Conservation (phyloP, 2,113 vertebrate species). For the Elephantulus edwardii region DNA sequence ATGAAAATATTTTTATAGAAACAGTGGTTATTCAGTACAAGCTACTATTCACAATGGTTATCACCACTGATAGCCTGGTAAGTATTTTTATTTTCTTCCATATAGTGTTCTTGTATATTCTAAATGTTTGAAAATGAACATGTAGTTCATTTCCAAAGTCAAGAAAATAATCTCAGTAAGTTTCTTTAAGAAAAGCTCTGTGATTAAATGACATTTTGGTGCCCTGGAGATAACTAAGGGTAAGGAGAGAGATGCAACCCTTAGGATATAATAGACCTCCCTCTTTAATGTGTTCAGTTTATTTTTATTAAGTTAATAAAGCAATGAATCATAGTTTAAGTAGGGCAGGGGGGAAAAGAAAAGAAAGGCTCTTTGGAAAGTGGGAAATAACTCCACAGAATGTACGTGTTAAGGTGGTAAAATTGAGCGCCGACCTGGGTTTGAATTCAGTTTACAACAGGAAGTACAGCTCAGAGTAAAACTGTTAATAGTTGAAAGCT, state of each 20-base stretch:
- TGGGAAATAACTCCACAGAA: neutral
- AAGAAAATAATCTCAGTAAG: slow-evolving; percentile 32
- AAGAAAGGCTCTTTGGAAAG: neutral
- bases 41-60: neutral
- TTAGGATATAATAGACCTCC: no score
- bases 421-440: neutral
- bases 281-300: no score
- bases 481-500: slow-evolving; percentile 22
- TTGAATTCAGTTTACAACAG: neutral
- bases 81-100: slow-evolving; percentile 50
- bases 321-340: no score
- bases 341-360: no score
- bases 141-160: slow-evolving; percentile 10
- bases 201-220: no score
- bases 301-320: no score
- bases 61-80: neutral
- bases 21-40: neutral
- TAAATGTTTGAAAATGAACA: slow-evolving; percentile 2
- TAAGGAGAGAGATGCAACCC: no score
- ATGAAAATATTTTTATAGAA: slow-evolving; percentile 10
- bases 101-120: neutral
- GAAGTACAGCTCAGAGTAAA: slow-evolving; percentile 24
- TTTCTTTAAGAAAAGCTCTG: slow-evolving; percentile 7
- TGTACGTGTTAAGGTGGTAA: neutral
- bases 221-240: no score